These are phyloP conservation scores for Aleiodes leptofemur DNA, from an alignment of 2,888 invertebrate genomes.

Conservation along the genomic window DNA sequence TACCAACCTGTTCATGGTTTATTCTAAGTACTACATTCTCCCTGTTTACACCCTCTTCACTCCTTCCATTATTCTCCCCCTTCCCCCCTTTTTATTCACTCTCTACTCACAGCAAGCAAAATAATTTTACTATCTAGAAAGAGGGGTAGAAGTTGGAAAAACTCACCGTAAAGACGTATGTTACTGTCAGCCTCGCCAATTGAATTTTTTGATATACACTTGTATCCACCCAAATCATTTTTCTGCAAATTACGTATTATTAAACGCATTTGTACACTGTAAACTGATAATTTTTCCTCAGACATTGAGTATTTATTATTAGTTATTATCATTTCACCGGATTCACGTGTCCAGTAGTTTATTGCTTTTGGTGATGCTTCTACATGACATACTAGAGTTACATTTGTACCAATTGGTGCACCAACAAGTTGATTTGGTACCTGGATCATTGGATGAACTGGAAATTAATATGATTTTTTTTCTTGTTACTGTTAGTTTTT, in stretches of 20 bases:
- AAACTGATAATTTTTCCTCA: constrained; percentile 87
- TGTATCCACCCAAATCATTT: constrained; percentile 90
- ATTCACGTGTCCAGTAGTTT: constrained; percentile 95
- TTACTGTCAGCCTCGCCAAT: constrained; percentile 94
- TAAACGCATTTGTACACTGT: constrained; percentile 90
- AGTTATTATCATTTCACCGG: constrained; percentile 93
- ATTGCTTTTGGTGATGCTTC: constrained; percentile 96
- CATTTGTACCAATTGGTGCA: constrained; percentile 90
- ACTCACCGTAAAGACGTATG: constrained; percentile 91
- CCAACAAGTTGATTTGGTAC: constrained; percentile 95
- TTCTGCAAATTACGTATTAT: constrained; percentile 85
- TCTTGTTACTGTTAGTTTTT: no score
- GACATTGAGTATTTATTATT: constrained; percentile 91
- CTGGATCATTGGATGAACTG: constrained; percentile 95
- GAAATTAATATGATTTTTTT: constrained; percentile 58
- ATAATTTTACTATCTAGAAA: not conserved
- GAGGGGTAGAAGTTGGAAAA: constrained; percentile 51
- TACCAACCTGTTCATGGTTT: no score
- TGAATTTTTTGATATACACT: constrained; percentile 94
- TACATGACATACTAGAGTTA: constrained; percentile 89
- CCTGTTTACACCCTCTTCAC: no score
- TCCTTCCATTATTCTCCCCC: not conserved
- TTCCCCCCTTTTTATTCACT: not conserved
- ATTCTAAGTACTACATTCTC: no score
- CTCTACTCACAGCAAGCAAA: not conserved